Percentiles rank a stretch among this genome's conserved stretches.
Evolutionary conservation across 2,888 invertebrate genomes (phyloP).

Genomic region (Drosophila peninsularis): DNA sequence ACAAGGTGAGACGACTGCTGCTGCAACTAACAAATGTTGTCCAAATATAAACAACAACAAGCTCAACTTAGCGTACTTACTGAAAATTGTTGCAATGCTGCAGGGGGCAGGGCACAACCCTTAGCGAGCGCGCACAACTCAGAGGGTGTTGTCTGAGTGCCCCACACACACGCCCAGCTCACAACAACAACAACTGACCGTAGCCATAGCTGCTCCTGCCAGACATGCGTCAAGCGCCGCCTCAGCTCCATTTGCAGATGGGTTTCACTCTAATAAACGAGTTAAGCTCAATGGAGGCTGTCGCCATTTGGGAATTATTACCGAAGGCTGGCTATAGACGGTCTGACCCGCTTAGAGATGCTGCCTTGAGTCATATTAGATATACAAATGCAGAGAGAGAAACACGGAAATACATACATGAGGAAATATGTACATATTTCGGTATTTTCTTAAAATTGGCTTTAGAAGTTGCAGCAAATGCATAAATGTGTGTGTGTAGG

Average conservation of each 20-base stretch:
- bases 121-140: conserved; percentile 35
- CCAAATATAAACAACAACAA: conserved; percentile 39
- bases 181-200: conserved; percentile 4
- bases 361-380: neutral
- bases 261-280: neutral
- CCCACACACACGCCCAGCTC: conserved; percentile 20
- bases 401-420: too few relatives aligned
- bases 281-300: neutral
- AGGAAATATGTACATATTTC: too few relatives aligned
- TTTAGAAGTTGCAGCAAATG: too few relatives aligned
- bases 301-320: neutral
- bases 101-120: conserved; percentile 40
- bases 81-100: conserved; percentile 8
- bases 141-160: conserved; percentile 61
- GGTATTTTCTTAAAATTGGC: too few relatives aligned
- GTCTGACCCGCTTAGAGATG: neutral
- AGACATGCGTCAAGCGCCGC: conserved; percentile 3
- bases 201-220: too few relatives aligned
- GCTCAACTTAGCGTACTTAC: neutral
- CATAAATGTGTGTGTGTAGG: too few relatives aligned
- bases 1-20: conserved; percentile 16
- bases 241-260: neutral
- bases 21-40: conserved; percentile 15
- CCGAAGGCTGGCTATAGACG: neutral
- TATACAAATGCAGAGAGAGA: neutral